Conservation (phyloP, 1,140 invertebrate genomes). For the Radopholus similis region DNA sequence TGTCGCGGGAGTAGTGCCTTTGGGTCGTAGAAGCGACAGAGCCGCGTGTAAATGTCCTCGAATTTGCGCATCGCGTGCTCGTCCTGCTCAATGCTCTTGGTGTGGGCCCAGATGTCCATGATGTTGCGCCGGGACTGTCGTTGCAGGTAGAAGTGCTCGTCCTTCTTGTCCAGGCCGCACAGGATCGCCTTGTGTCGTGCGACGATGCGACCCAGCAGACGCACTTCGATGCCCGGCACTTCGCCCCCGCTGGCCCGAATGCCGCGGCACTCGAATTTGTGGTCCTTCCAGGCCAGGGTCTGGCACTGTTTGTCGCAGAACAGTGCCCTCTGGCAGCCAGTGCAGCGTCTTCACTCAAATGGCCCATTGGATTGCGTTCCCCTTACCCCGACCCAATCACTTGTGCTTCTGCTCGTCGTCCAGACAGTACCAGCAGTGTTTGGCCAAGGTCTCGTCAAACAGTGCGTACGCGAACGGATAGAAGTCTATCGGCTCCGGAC, state of each 20-base stretch:
- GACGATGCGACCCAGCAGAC: constrained; percentile 53
- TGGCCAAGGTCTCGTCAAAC: constrained; percentile 35
- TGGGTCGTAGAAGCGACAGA: constrained; percentile 48
- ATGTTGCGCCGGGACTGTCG: constrained; percentile 43
- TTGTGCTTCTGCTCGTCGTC: constrained; percentile 33
- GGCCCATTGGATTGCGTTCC: not conserved
- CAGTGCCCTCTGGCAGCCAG: constrained; percentile 30
- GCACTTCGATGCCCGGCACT: constrained; percentile 48
- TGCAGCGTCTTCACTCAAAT: constrained; percentile 37
- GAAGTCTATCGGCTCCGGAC: constrained; percentile 27
- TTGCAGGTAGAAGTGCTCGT: constrained; percentile 48
- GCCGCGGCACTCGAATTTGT: constrained; percentile 38
- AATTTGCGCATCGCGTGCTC: constrained; percentile 47
- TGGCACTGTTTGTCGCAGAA: constrained; percentile 47
- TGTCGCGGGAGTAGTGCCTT: constrained; percentile 46
- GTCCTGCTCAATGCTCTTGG: constrained; percentile 54
- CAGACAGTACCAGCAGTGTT: constrained; percentile 55
- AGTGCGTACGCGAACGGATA: constrained; percentile 59
- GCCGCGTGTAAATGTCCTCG: constrained; percentile 46
- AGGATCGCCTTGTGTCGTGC: constrained; percentile 52
- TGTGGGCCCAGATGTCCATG: constrained; percentile 60
- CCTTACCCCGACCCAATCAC: constrained; percentile 16
- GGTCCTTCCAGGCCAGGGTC: constrained; percentile 44
- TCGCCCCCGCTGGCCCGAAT: constrained; percentile 20
- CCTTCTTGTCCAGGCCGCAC: constrained; percentile 47